Conservation (phyloP, 2,888 invertebrate species). For the Spodoptera picta region DNA sequence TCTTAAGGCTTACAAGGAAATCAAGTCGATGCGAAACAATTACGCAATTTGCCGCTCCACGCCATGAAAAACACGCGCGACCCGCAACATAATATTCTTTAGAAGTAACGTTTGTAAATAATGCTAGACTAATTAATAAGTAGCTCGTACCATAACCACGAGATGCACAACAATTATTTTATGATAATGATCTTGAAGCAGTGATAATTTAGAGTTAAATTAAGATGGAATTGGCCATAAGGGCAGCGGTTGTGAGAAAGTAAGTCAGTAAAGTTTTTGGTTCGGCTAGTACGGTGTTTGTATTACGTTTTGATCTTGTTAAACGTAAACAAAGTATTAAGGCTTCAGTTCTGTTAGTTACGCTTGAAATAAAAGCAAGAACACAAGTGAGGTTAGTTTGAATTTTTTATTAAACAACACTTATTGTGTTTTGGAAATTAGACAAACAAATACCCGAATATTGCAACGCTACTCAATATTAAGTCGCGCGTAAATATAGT, state of each 20-base stretch:
- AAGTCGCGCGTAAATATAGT: too few species aligned
- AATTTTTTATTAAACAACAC: too few species aligned
- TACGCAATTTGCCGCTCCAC: constrained; percentile 45
- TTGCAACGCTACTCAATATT: too few species aligned
- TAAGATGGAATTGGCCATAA: constrained; percentile 16
- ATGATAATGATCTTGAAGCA: constrained; percentile 40
- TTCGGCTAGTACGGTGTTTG: too few species aligned
- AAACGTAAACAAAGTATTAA: too few species aligned
- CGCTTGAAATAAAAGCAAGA: too few species aligned
- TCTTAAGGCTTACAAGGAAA: constrained; percentile 43
- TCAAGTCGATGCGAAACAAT: constrained; percentile 34
- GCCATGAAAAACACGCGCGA: constrained; percentile 42
- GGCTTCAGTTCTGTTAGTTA: too few species aligned
- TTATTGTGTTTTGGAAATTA: too few species aligned
- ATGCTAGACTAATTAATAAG: constrained; percentile 45
- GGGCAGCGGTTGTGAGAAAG: constrained; percentile 7
- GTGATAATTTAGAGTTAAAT: constrained; percentile 44
- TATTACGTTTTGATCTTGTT: too few species aligned
- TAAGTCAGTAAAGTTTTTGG: too few species aligned
- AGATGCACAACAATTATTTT: constrained; percentile 45
- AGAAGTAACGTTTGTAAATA: constrained; percentile 44
- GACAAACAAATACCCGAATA: too few species aligned
- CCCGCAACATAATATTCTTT: constrained; percentile 37
- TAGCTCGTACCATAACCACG: constrained; percentile 41
- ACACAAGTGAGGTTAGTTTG: too few species aligned